Conservation (phyloP, 2,888 invertebrate genomes). For the Dicyrtomina minuta region DNA sequence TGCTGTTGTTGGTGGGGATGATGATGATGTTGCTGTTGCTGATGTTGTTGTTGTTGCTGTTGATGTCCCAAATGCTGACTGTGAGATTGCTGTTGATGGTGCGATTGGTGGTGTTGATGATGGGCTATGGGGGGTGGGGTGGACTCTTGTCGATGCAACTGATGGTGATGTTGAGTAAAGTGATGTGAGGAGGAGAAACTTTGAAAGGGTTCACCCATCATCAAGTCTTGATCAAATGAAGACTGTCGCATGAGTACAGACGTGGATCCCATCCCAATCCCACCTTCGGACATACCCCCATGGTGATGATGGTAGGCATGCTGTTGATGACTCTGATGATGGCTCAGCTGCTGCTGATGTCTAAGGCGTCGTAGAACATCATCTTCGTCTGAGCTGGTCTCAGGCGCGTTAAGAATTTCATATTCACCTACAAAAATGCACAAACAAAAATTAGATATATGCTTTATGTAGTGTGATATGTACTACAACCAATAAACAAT, state of each 20-base stretch:
- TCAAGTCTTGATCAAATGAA: slow-evolving; percentile 9
- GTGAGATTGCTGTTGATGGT: slow-evolving; percentile 22
- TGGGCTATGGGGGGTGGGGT: slow-evolving; percentile 8
- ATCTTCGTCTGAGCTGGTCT: slow-evolving; percentile 73
- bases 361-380: slow-evolving; percentile 66
- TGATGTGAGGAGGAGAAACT: too few species aligned
- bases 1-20: slow-evolving; percentile 29
- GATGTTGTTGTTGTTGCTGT: slow-evolving; percentile 11
- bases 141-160: not conserved
- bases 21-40: not conserved
- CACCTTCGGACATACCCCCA: not conserved
- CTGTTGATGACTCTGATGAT: slow-evolving; percentile 14
- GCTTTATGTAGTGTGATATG: too few species aligned
- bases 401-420: slow-evolving; percentile 57
- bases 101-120: slow-evolving; percentile 30
- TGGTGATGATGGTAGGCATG: slow-evolving; percentile 30
- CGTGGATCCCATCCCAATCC: slow-evolving; percentile 12
- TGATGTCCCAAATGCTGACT: not conserved
- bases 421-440: slow-evolving; percentile 23
- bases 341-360: slow-evolving; percentile 41
- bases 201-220: not conserved
- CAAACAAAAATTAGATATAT: too few species aligned
- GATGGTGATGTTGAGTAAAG: slow-evolving; percentile 3
- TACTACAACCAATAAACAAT: slow-evolving; percentile 1
- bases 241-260: slow-evolving; percentile 10